Base-by-base conservation (phyloP, 2,797 vertebrate genomes). In the Hapalemur alaotrensis region DNA sequence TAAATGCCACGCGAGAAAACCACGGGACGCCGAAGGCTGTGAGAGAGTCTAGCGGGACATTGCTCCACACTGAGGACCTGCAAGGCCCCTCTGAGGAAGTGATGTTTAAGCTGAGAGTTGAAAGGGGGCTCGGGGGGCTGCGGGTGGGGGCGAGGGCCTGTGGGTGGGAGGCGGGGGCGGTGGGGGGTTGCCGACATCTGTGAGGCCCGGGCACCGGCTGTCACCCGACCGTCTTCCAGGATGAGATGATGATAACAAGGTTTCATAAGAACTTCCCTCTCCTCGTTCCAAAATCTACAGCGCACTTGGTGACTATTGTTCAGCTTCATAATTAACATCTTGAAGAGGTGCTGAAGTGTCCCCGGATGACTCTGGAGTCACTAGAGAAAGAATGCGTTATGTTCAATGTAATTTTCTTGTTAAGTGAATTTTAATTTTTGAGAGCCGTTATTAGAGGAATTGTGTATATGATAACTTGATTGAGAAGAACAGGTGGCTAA, bases 341-440 rank as follows among this genome's bases (percentile, higher is more conserved):
- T 13, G 52, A 76, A 41, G 20, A 70, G 59, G 59, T 2, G 7
- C 65, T 20, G 82, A 84, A 17, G 46, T 52, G 28, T 5, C 63
- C n/a, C 14, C 3, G 2, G 46, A 4, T 4, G 73, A 43, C 63
- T 25, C 28, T 20, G 52, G 28, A 70, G 17, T 65, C 35, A 7
- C 61, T 1, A 7, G 84, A 75, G 84, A 59, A 88, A 54, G 95
- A 69, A 10, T 1, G 8, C 35, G 5, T 89, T 48, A 1, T 50
- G 57, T 38, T 80, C 80, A 9, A 2, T 59, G 4, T 41, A 1
- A 67, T 67, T 78, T 92, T 81, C 95, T 81, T 91, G 73, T 76
- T 91, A 73, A 85, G 67, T 67, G 28, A 35, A 48, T 93, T 82
- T 95, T 69, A 75, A 67, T 92, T 73, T 76, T 85, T 35, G 73